A percentile compares a stretch with the other conserved stretches of the same genome.
Conservation (phyloP, 2,888 invertebrate genomes). For the Zygothrica quintamaculata region DNA sequence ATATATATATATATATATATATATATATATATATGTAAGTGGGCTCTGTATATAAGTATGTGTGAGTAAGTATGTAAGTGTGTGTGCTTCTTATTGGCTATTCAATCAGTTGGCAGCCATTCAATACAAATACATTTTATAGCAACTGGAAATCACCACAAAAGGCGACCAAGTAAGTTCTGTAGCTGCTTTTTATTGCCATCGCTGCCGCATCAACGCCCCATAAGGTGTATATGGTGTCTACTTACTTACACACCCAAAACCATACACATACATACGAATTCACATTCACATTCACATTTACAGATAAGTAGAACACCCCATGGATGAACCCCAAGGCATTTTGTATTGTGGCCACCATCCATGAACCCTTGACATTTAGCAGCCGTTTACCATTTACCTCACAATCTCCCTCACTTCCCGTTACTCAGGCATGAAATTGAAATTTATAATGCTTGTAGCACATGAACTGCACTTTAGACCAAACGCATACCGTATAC, state of each 20-base stretch:
- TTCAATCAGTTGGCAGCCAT: conserved; percentile 51
- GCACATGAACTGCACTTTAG: conserved; percentile 38
- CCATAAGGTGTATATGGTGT: conserved; percentile 17
- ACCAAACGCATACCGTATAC: conserved; percentile 9
- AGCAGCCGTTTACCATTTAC: conserved; percentile 47
- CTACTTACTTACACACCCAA: too few relatives aligned
- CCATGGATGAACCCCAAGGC: conserved; percentile 23
- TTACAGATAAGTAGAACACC: conserved; percentile 48
- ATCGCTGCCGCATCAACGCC: conserved; percentile 51
- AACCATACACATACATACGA: too few relatives aligned
- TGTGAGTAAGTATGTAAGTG: conserved; percentile 3
- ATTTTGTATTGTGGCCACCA: conserved; percentile 45
- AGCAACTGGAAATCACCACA: conserved; percentile 56
- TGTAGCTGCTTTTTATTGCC: conserved; percentile 71
- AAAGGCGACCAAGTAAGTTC: conserved; percentile 56
- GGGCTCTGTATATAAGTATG: conserved; percentile 1
- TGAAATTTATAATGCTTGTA: conserved; percentile 67
- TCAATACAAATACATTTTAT: conserved; percentile 70
- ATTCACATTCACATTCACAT: not conserved
- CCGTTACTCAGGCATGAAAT: conserved; percentile 68
- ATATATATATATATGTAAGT: conserved; percentile 5
- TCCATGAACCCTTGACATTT: conserved; percentile 56
- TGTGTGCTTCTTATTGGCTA: conserved; percentile 26
- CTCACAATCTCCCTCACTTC: conserved; percentile 11
- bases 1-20: not conserved